Conservation (phyloP, 2,888 invertebrate species). For the Anoplius nigerrimus region DNA sequence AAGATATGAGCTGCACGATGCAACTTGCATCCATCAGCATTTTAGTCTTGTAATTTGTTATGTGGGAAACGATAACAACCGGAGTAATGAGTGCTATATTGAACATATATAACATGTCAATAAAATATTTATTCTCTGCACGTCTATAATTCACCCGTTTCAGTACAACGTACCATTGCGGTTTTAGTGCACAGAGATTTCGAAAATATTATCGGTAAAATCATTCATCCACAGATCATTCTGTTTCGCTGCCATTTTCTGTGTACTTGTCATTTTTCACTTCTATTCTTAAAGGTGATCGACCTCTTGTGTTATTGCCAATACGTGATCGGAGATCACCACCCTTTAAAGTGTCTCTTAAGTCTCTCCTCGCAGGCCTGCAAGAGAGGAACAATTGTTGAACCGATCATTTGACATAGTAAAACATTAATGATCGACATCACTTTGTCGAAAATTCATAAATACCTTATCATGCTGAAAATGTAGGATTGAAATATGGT, state of each 20-base stretch:
- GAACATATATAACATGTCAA: no score
- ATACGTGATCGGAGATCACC: constrained; percentile 67
- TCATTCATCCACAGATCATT: constrained; percentile 40
- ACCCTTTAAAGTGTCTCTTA: constrained; percentile 58
- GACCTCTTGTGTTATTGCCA: constrained; percentile 65
- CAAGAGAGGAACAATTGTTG: constrained; percentile 16
- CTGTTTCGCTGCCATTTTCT: constrained; percentile 54
- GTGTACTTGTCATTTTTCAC: constrained; percentile 71
- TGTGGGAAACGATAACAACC: no score
- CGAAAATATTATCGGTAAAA: background rate
- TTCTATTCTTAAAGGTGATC: constrained; percentile 73
- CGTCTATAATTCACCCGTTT: no score
- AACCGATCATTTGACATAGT: constrained; percentile 1
- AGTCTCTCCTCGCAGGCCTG: constrained; percentile 55
- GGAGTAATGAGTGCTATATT: no score
- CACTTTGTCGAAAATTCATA: background rate
- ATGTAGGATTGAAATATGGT: background rate
- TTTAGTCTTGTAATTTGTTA: no score
- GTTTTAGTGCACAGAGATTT: no score
- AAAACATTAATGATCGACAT: no score
- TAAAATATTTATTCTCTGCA: no score
- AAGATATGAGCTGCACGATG: no score
- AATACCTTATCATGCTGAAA: background rate
- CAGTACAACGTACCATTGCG: no score
- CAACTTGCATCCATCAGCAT: no score